These are phyloP conservation scores for Eurois occulta DNA, from an alignment of 2,888 invertebrate genomes.

Conservation along the genomic window DNA sequence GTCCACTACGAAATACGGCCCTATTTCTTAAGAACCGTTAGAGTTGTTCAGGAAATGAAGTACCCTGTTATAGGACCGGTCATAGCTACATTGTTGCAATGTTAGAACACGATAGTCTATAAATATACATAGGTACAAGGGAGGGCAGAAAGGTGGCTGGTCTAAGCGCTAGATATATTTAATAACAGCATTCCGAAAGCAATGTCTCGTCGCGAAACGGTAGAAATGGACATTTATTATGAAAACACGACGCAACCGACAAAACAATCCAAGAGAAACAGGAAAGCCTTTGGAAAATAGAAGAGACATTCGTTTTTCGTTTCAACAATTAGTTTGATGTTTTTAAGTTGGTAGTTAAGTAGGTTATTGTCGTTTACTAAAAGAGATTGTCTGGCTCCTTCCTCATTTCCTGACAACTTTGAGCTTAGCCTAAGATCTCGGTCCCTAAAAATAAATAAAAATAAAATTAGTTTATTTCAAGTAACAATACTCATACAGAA, in stretches of 20 bases:
- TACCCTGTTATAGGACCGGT: constrained; percentile 27
- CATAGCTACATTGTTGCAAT: constrained; percentile 30
- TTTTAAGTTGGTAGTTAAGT: neutral
- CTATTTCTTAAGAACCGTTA: constrained; percentile 21
- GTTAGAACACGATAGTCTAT: constrained; percentile 24
- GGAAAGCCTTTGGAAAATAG: neutral
- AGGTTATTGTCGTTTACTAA: neutral
- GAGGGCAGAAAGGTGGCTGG: constrained; percentile 16
- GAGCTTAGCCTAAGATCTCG: neutral
- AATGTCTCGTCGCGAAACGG: neutral
- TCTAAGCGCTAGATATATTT: constrained; percentile 15
- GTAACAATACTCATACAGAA: no score
- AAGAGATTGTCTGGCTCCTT: neutral
- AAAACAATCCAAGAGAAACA: neutral
- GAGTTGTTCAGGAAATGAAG: constrained; percentile 14
- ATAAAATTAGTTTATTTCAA: no score
- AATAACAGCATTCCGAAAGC: constrained; percentile 26
- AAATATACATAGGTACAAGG: constrained; percentile 3
- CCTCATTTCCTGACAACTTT: neutral
- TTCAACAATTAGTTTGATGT: neutral
- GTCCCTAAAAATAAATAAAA: no score
- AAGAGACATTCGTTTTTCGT: neutral
- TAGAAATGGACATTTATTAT: constrained; percentile 10
- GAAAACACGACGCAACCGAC: neutral
- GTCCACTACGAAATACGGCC: no score